Base-by-base conservation (phyloP, 2,888 invertebrate genomes). In the Thereva nobilitata region DNA sequence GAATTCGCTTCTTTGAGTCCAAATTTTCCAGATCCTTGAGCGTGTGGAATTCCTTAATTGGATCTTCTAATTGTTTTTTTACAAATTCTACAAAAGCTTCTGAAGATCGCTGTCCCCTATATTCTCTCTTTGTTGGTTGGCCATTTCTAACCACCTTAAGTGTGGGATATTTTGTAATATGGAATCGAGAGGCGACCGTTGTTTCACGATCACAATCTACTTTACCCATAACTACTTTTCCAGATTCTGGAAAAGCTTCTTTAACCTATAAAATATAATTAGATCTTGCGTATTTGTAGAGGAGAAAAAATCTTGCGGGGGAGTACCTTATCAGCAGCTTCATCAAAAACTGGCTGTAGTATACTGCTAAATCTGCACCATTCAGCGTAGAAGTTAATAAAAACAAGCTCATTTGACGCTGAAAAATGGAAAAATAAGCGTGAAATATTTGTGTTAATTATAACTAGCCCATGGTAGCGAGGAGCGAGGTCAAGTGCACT, bases 281-380 rank as follows among this genome's bases (percentile, higher is more conserved):
- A 35, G 66, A 55, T 35, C 5, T 53, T 50, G 9, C 1, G 23
- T 23, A 2, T 23, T 23, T 23, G 1, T 23, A 23, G 23, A 55
- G 8, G 38, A 55, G 38, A 49, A 9, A n/a, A 59, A 54, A 40
- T 57, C 8, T 50, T 41, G 41, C 40, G 52, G 3, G 38, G 12
- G 54, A 35, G 0, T 70, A 97, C 87, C 83, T 91, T 93, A 73
- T 92, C 92, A 7, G 97, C 92, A 47, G 97, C 94, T 80, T 97
- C 96, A 80, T 96, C 94, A 82, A 96, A 99, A 76, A 97, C 90
- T 8, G 99, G 99, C 80, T 93, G 92, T 77, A 99, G 84, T 83
- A 96, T 88, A 80, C 95, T 97, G 84, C 98, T 98, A 84, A 98
- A 99, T 76, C 94, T 89, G 83, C 99, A 99, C 99, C 99, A 99